Conservation (phyloP, 1,140 invertebrate genomes). For the Anastrepha ludens region DNA sequence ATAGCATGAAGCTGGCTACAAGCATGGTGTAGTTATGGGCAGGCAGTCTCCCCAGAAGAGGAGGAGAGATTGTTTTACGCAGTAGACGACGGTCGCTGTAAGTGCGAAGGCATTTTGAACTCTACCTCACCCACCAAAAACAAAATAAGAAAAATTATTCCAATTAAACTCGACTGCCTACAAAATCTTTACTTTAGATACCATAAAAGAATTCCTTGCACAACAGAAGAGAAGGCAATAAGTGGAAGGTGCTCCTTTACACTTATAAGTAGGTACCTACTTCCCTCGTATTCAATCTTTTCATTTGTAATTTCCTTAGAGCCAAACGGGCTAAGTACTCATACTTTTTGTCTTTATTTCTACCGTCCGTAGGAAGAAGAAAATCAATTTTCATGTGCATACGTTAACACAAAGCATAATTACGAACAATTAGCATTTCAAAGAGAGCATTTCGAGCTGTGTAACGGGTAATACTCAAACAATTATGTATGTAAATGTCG, state of each 20-base stretch:
- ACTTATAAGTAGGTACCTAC: no score
- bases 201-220: not conserved
- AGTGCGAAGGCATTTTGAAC: no score
- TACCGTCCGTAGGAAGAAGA: not conserved
- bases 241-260: not conserved
- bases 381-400: conserved; percentile 28
- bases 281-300: not conserved
- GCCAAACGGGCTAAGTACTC: not conserved
- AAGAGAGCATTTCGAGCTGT: conserved; percentile 35
- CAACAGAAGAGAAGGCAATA: not conserved
- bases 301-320: not conserved
- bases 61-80: no score
- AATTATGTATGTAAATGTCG: no score
- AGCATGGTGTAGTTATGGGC: no score
- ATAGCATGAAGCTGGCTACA: no score
- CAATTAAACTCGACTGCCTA: no score
- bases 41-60: no score
- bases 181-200: not conserved
- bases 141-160: no score
- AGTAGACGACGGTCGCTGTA: no score
- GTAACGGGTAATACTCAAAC: not conserved
- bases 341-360: not conserved
- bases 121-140: no score
- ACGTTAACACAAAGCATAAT: conserved; percentile 52
- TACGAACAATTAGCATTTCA: conserved; percentile 50